These are phyloP conservation scores for Agrotis puta DNA, from an alignment of 2,888 invertebrate species.

Conservation along the genomic window DNA sequence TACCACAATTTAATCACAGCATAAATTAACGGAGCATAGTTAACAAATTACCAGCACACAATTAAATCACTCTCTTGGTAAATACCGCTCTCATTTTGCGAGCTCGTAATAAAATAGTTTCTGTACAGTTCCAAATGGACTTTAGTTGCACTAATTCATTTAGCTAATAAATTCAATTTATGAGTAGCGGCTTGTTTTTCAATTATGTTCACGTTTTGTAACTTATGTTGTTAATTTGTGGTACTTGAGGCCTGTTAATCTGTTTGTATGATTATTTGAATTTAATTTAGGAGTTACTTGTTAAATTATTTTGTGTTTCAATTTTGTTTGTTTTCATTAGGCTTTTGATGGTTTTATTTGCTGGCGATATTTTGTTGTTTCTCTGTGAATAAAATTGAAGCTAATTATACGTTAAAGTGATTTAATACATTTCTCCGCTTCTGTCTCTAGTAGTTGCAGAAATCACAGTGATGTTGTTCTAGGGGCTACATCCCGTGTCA, in stretches of 20 bases:
- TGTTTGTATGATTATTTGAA: constrained; percentile 24
- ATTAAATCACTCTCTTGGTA: constrained; percentile 27
- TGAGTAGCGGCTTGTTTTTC: constrained; percentile 38
- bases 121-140: constrained; percentile 23
- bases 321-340: neutral
- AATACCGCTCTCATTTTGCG: constrained; percentile 41
- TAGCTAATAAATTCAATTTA: constrained; percentile 32
- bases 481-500: too few species aligned
- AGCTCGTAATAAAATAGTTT: constrained; percentile 44
- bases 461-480: too few species aligned
- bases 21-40: neutral
- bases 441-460: neutral
- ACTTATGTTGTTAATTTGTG: constrained; percentile 23
- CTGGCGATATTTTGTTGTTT: constrained; percentile 3
- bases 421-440: neutral
- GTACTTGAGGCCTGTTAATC: constrained; percentile 12
- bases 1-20: constrained; percentile 2
- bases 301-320: constrained; percentile 3
- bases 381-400: neutral
- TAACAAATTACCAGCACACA: constrained; percentile 1
- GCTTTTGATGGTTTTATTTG: constrained; percentile 23
- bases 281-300: constrained; percentile 27
- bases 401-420: neutral
- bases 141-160: constrained; percentile 51
- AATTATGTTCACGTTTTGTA: constrained; percentile 37